A percentile compares a stretch with the other conserved stretches of the same genome.
These are phyloP conservation scores for Operophtera brumata DNA, from an alignment of 2,888 invertebrate species.

Conservation along the genomic window DNA sequence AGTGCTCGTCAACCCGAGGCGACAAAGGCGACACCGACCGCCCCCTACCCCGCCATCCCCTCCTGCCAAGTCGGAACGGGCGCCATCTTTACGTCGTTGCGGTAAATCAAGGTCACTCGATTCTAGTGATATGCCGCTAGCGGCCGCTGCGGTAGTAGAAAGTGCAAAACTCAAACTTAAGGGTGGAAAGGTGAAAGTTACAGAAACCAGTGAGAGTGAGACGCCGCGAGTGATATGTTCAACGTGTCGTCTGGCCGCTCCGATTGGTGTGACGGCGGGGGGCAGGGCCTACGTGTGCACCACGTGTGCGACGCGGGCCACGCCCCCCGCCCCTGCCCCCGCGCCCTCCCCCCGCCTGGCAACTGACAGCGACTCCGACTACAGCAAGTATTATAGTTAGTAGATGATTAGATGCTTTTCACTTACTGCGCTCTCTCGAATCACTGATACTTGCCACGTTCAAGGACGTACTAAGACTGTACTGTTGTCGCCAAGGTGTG, in stretches of 20 bases:
- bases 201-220: conserved; percentile 8
- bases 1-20: conserved; percentile 84
- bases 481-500: no score
- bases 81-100: conserved; percentile 83
- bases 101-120: conserved; percentile 92
- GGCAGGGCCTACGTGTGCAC: conserved; percentile 46
- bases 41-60: conserved; percentile 55
- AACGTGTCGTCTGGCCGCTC: conserved; percentile 50
- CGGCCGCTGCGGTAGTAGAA: conserved; percentile 65
- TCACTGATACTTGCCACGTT: conserved; percentile 16
- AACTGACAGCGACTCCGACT: conserved; percentile 73
- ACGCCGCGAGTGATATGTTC: conserved; percentile 51
- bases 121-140: conserved; percentile 88
- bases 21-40: conserved; percentile 53
- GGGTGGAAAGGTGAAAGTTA: conserved; percentile 28
- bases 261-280: conserved; percentile 40
- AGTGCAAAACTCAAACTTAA: conserved; percentile 20
- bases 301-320: conserved; percentile 39
- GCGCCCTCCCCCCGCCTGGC: conserved; percentile 34
- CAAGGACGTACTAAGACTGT: conserved; percentile 35
- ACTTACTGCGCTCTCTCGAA: conserved; percentile 38
- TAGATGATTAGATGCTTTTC: conserved; percentile 72
- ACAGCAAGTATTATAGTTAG: conserved; percentile 81
- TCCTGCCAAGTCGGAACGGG: conserved; percentile 43
- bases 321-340: conserved; percentile 34